These are phyloP conservation scores for Matsumyia berberina DNA, from an alignment of 2,888 invertebrate species.

Conservation along the genomic window DNA sequence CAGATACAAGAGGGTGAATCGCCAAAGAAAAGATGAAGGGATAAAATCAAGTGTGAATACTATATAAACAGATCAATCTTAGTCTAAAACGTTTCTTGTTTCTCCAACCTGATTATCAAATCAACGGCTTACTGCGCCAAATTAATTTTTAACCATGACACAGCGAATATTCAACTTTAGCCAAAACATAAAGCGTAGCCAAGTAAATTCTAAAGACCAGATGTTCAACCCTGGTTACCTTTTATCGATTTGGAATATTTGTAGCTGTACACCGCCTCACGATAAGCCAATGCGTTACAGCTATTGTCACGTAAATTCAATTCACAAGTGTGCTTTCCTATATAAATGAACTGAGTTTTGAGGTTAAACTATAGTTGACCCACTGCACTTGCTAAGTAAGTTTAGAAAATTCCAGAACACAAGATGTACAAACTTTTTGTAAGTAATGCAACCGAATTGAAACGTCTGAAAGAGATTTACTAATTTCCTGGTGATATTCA, in stretches of 20 bases:
- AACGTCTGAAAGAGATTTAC: background rate
- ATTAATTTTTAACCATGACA: background rate
- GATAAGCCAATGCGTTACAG: slow-evolving; percentile 37
- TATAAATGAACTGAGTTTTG: slow-evolving; percentile 54
- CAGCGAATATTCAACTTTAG: background rate
- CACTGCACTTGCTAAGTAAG: slow-evolving; percentile 37
- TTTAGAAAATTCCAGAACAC: slow-evolving; percentile 10
- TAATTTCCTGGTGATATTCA: slow-evolving; percentile 26
- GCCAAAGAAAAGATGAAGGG: no score
- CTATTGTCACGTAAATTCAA: slow-evolving; percentile 67
- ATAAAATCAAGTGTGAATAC: no score
- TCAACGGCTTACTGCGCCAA: background rate
- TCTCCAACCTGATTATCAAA: no score
- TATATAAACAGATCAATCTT: no score
- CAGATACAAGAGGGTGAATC: no score
- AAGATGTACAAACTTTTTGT: slow-evolving; percentile 66
- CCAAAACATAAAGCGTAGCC: background rate
- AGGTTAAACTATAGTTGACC: slow-evolving; percentile 52
- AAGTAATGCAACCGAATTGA: slow-evolving; percentile 27
- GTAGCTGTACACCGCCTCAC: slow-evolving; percentile 20
- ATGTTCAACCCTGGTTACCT: slow-evolving; percentile 44
- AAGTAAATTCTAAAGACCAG: slow-evolving; percentile 27
- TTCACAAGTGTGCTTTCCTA: slow-evolving; percentile 47
- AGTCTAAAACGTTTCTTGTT: no score
- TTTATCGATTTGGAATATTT: slow-evolving; percentile 60